These are phyloP conservation scores for Notospermus geniculatus DNA, from an alignment of 1,140 invertebrate species.

Conservation along the genomic window DNA sequence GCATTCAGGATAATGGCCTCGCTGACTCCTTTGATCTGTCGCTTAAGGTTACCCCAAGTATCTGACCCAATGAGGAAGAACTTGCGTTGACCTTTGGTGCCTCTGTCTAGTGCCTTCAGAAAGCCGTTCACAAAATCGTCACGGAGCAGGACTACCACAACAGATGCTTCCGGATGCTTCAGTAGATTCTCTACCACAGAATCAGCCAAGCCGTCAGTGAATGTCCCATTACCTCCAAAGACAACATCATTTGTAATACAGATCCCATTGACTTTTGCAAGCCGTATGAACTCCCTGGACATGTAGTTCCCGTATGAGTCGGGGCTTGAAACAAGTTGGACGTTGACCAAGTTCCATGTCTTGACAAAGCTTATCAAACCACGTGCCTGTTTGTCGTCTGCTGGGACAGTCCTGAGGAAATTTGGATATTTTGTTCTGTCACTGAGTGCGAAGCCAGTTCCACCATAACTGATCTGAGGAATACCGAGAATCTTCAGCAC, in stretches of 20 bases:
- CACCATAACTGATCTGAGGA: constrained; percentile 74
- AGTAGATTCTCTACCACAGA: constrained; percentile 30
- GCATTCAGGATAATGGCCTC: constrained; percentile 58
- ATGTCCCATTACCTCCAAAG: constrained; percentile 32
- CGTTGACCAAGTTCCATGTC: constrained; percentile 38
- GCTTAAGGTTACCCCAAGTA: constrained; percentile 74
- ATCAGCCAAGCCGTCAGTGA: constrained; percentile 28
- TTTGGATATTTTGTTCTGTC: constrained; percentile 62
- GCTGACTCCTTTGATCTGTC: constrained; percentile 61
- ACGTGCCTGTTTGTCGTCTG: constrained; percentile 77
- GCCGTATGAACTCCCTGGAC: constrained; percentile 36
- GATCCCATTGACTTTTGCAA: constrained; percentile 41
- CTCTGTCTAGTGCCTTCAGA: constrained; percentile 59
- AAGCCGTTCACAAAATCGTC: constrained; percentile 68
- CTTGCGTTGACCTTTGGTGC: constrained; percentile 32
- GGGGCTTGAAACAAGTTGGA: constrained; percentile 41
- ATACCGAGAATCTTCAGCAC: constrained; percentile 66
- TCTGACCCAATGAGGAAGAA: constrained; percentile 76
- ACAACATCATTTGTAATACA: constrained; percentile 41
- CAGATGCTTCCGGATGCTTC: constrained; percentile 62
- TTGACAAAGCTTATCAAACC: constrained; percentile 62
- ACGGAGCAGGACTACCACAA: constrained; percentile 68
- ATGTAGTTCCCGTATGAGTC: constrained; percentile 36
- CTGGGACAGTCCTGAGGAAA: constrained; percentile 78
- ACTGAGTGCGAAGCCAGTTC: constrained; percentile 62